phyloP scores from a whole-genome alignment of 2,113 vertebrate species.

The Reinhardtius hippoglossoides region DNA sequence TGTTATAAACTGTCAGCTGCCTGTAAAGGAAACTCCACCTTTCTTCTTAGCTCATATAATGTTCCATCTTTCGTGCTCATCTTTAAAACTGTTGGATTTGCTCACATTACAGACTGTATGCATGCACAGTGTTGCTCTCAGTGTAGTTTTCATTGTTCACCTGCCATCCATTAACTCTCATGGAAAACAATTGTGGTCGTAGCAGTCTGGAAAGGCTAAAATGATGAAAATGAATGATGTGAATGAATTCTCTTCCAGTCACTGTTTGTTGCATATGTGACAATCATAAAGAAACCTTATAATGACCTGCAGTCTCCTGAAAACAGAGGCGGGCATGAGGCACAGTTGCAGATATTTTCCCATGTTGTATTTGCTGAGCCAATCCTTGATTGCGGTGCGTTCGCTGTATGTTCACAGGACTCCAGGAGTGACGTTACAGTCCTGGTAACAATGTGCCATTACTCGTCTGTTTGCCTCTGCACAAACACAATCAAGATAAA shows the following conservation, averaged over 20 bases:
- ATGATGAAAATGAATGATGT: background rate
- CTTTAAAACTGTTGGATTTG: background rate
- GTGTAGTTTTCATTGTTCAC: background rate
- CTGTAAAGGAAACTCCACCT: too few relatives aligned
- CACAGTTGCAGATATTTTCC: background rate
- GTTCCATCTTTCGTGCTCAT: background rate
- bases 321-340: background rate
- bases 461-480: slow-evolving; percentile 13
- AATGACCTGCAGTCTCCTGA: background rate
- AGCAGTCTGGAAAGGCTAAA: background rate
- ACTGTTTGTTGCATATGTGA: background rate
- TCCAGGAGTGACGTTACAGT: slow-evolving; percentile 18
- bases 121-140: background rate
- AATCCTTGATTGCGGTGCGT: background rate
- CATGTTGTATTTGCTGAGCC: background rate
- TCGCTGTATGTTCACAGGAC: background rate
- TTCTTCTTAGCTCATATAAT: too few relatives aligned
- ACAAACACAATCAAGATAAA: slow-evolving; percentile 36
- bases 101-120: background rate
- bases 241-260: background rate
- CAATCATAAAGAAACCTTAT: background rate
- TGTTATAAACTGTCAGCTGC: too few relatives aligned
- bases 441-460: slow-evolving; percentile 2
- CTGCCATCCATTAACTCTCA: too few relatives aligned
- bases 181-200: background rate